Evolutionary conservation across 2,113 vertebrate genomes (phyloP).

Genomic region (Rhombomys opimus): DNA sequence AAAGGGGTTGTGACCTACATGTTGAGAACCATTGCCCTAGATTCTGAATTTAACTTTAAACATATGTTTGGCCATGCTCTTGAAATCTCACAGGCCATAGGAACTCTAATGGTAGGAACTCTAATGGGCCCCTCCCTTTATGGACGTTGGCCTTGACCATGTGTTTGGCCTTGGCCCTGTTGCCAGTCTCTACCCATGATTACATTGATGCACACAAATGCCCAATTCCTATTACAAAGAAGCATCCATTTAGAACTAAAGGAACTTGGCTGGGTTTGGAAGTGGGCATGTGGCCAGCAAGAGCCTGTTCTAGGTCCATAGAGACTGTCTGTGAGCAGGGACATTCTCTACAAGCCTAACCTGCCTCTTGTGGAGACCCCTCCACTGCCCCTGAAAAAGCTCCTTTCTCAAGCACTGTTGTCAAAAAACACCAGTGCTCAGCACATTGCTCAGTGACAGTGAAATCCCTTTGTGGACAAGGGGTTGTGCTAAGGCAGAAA

Average conservation of each 20-base stretch:
- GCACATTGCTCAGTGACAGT: not conserved
- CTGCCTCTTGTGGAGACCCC: not conserved
- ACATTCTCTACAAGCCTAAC: fast-evolving
- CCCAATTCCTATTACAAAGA: not conserved
- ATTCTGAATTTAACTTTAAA: not conserved
- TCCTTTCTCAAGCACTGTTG: fast-evolving
- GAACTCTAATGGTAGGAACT: not conserved
- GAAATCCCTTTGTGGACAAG: not conserved
- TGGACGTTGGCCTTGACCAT: not conserved
- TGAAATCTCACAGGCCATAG: not conserved
- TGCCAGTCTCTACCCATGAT: fast-evolving
- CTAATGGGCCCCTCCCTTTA: not conserved
- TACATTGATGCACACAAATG: not conserved
- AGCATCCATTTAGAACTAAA: not conserved
- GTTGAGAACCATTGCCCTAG: not conserved
- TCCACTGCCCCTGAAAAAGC: not conserved
- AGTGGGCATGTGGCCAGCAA: fast-evolving
- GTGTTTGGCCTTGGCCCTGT: fast-evolving
- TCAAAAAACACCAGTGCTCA: not conserved
- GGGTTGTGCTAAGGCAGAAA: not conserved
- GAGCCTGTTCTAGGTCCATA: not conserved
- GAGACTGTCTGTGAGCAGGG: not conserved
- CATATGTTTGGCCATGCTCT: not conserved
- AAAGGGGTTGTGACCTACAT: not conserved
- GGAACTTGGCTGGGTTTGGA: not conserved